These are phyloP conservation scores for Notocelia uddmanniana DNA, from an alignment of 2,888 invertebrate species.

Conservation along the genomic window DNA sequence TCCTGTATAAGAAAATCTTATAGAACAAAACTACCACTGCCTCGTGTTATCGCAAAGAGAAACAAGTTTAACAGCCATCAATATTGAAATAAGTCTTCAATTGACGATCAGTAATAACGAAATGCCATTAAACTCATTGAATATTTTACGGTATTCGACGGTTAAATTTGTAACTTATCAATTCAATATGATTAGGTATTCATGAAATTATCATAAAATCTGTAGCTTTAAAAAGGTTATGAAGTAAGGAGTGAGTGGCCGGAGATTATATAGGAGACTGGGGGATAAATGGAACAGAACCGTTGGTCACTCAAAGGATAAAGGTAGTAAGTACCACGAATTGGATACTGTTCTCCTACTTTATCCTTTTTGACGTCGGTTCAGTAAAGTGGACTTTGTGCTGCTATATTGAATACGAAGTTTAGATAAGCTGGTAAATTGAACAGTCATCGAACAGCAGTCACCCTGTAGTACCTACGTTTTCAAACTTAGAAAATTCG, in stretches of 20 bases:
- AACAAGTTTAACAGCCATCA: background rate
- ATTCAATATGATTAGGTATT: background rate
- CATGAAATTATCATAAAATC: constrained; percentile 12
- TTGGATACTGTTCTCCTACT: background rate
- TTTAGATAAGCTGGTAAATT: background rate
- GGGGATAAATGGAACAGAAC: constrained; percentile 2
- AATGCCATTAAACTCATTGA: background rate
- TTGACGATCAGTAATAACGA: background rate
- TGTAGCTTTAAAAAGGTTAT: background rate
- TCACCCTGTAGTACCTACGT: background rate
- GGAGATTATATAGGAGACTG: constrained; percentile 6
- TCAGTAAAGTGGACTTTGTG: constrained; percentile 11
- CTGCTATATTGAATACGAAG: constrained; percentile 8
- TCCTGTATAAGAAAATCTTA: too few relatives aligned
- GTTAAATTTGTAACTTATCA: background rate
- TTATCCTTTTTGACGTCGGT: background rate
- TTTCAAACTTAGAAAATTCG: too few relatives aligned
- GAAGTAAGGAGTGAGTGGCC: background rate
- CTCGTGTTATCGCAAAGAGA: background rate
- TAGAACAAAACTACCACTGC: background rate
- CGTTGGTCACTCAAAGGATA: background rate
- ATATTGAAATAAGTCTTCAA: background rate
- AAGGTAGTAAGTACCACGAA: background rate
- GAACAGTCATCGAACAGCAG: background rate
- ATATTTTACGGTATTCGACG: background rate